Base-by-base conservation (phyloP, 2,113 vertebrate species). In the Erinaceus europaeus region DNA sequence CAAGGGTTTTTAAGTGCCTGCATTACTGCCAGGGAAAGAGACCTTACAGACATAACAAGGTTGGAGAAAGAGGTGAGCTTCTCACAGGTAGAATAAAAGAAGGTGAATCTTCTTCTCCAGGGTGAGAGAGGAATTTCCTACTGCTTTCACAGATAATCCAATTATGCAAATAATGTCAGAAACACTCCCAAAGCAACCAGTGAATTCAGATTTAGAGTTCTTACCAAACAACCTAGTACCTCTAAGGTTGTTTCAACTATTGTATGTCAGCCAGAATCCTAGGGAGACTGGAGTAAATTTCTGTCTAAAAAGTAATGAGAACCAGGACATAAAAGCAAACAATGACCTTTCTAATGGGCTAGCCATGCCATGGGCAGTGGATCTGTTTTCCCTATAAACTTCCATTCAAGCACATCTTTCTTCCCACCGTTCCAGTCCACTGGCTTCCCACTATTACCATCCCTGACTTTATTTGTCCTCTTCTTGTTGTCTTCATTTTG, bases 121-220 rank as follows among this genome's bases (percentile, higher is more conserved):
- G 13, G 53, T 84, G 40, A 36, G 14, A 55, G 62, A 18, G 20
- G 40, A n/a, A n/a, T 75, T 86, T 88, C 64, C 77, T 90, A 36
- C 44, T 78, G 38, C 75, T 87, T 78, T 92, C 79, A 68, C 71
- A 82, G 42, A 48, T 82, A 76, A 91, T 27, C 34, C 64, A 86
- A 53, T 9, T 8, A 27, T 55, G 65, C 38, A 74, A 69, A 42
- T 48, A 62, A 23, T 14, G 15, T 9, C 46, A 67, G 53, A 88
- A 71, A 20, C 55, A 32, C 7, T 34, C 61, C 42, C 78, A 69
- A 67, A 38, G 44, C 76, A 75, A 71, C 18, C 65, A 79, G 38
- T n/a, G 48, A 42, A 17, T 38, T 67, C 48, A 14, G 64, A 74
- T 46, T 57, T 78, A 42, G 36, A 38, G 9, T 84, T 65, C 83